A percentile compares a stretch with the other conserved stretches of the same genome.
Evolutionary conservation across 2,113 vertebrate genomes (phyloP).

Genomic region (Charina bottae): DNA sequence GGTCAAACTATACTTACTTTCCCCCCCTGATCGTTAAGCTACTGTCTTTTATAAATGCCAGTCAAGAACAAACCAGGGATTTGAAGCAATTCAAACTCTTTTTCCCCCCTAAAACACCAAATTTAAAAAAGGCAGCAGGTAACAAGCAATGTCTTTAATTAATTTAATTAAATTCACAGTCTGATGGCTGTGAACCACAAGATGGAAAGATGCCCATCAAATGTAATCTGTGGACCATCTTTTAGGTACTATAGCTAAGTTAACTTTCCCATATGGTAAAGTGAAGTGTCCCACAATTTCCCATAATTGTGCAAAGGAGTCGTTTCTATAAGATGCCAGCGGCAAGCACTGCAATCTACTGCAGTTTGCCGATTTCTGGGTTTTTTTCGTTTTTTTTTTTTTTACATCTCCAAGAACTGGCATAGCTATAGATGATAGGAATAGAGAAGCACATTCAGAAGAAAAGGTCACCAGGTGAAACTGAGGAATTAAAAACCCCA

Average conservation of each 20-base stretch:
- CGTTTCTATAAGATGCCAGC: not conserved
- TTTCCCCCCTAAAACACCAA: too few relatives aligned
- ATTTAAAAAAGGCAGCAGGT: too few relatives aligned
- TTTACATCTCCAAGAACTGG: not conserved
- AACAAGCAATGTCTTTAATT: too few relatives aligned
- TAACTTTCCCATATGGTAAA: not conserved
- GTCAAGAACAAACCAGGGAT: too few relatives aligned
- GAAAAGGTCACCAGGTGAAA: not conserved
- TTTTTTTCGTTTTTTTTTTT: not conserved
- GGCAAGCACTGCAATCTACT: not conserved
- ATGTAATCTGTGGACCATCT: not conserved
- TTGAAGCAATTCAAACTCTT: too few relatives aligned
- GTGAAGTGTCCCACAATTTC: not conserved
- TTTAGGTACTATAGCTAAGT: not conserved
- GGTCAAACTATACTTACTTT: too few relatives aligned
- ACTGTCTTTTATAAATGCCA: too few relatives aligned
- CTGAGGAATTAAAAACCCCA: not conserved
- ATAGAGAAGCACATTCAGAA: not conserved
- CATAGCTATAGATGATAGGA: not conserved
- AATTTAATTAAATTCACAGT: too few relatives aligned
- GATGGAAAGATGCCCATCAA: not conserved
- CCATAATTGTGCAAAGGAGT: too few relatives aligned
- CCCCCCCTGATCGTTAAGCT: too few relatives aligned
- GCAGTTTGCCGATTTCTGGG: not conserved
- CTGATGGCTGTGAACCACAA: too few relatives aligned